These are phyloP conservation scores for Gryllus longicercus DNA, from an alignment of 2,888 invertebrate species.

Conservation along the genomic window DNA sequence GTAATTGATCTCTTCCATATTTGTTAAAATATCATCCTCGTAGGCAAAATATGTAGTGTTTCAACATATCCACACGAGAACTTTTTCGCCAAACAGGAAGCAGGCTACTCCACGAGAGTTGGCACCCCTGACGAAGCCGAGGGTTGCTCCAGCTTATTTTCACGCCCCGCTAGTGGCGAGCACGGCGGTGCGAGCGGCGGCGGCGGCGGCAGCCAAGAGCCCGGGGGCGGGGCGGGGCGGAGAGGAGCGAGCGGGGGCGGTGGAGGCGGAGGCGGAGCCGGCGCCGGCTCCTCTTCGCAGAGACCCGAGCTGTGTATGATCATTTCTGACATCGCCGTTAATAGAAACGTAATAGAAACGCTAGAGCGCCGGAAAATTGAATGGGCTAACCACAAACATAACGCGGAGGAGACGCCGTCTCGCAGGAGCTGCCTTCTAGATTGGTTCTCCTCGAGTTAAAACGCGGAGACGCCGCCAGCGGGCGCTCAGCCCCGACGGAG, in stretches of 20 bases:
- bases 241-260: not conserved
- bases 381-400: conserved; percentile 30
- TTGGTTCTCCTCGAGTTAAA: conserved; percentile 7
- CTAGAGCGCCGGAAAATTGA: conserved; percentile 36
- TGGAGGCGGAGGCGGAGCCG: not conserved
- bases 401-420: not conserved
- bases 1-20: not conserved
- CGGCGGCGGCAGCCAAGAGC: conserved; percentile 11
- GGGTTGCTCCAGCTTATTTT: conserved; percentile 25
- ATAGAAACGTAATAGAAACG: conserved; percentile 38
- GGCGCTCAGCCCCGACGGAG: not conserved
- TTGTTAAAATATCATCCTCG: not conserved
- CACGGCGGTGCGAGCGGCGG: not conserved
- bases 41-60: too few relatives aligned
- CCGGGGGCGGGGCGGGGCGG: not conserved
- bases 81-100: too few relatives aligned
- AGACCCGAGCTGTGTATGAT: conserved; percentile 4
- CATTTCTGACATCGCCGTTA: conserved; percentile 33
- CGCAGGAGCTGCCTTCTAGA: conserved; percentile 12
- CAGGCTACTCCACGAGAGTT: not conserved
- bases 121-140: not conserved
- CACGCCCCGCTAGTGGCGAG: conserved; percentile 24
- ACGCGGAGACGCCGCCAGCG: not conserved
- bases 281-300: not conserved
- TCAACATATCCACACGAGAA: too few relatives aligned